Conservation (phyloP, 2,113 vertebrate species). For the Odontesthes bonariensis region DNA sequence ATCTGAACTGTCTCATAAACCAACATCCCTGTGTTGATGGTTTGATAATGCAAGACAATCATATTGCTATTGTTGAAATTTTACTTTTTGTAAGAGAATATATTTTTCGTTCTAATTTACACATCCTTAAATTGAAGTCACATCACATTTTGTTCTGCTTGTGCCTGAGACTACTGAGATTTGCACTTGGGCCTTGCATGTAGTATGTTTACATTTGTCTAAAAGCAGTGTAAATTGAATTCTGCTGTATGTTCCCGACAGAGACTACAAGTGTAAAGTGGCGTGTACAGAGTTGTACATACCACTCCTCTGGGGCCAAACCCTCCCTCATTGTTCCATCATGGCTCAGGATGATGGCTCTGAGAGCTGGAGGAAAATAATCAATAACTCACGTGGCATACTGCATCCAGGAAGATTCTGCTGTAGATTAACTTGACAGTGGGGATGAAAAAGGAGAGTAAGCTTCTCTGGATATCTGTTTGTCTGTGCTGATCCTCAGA, state of each 20-base stretch:
- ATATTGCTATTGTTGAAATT: slow-evolving; percentile 14
- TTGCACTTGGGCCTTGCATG: slow-evolving; percentile 52
- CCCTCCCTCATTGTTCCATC: slow-evolving; percentile 72
- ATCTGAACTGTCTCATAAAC: slow-evolving; percentile 16
- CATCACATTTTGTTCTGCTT: slow-evolving; percentile 48
- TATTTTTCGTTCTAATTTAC: slow-evolving; percentile 61
- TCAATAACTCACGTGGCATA: slow-evolving; percentile 88
- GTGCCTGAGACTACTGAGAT: slow-evolving; percentile 67
- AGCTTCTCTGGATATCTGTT: slow-evolving; percentile 84
- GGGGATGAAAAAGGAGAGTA: slow-evolving; percentile 84
- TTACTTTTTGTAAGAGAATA: slow-evolving; percentile 40
- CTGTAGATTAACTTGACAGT: slow-evolving; percentile 90
- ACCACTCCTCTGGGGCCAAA: slow-evolving; percentile 66
- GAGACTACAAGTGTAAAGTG: slow-evolving; percentile 83
- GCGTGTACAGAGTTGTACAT: slow-evolving; percentile 77
- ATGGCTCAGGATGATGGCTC: slow-evolving; percentile 75
- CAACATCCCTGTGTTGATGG: neutral
- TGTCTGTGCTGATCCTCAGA: slow-evolving; percentile 78
- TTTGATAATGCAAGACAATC: slow-evolving; percentile 12
- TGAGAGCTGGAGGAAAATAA: slow-evolving; percentile 79
- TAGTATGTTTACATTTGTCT: slow-evolving; percentile 80
- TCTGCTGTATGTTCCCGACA: slow-evolving; percentile 74
- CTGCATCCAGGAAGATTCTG: slow-evolving; percentile 86
- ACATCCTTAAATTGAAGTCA: slow-evolving; percentile 64
- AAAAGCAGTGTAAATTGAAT: slow-evolving; percentile 86